Percentiles rank a stretch among this genome's conserved stretches.
These are phyloP conservation scores for Acinonyx jubatus DNA, from an alignment of 2,113 vertebrate species.

Conservation along the genomic window DNA sequence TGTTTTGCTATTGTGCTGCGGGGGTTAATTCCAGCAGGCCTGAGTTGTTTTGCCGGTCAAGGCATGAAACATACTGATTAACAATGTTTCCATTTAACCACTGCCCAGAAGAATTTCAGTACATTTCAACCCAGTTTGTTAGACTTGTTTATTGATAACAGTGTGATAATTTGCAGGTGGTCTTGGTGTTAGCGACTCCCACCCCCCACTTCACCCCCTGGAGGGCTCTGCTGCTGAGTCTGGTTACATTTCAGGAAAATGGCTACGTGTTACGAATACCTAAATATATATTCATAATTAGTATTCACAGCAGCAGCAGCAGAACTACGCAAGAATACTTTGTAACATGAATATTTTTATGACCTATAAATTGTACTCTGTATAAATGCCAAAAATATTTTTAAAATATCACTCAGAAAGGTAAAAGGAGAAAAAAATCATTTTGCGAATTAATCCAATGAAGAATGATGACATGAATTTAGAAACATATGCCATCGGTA, in stretches of 20 bases:
- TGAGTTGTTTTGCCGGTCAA: conserved; percentile 25
- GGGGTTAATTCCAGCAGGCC: conserved; percentile 24
- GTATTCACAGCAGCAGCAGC: not conserved
- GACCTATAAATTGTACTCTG: conserved; percentile 10
- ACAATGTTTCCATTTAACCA: not conserved
- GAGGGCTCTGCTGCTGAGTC: not conserved
- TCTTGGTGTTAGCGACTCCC: not conserved
- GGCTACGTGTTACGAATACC: conserved; percentile 16
- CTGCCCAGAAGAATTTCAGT: not conserved
- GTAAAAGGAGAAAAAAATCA: conserved; percentile 43
- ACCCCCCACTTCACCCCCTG: not conserved
- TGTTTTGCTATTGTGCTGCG: not conserved
- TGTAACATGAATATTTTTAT: conserved; percentile 43
- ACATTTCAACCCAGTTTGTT: not conserved
- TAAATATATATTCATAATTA: conserved; percentile 44
- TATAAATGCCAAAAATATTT: conserved; percentile 48
- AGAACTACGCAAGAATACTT: conserved; percentile 6
- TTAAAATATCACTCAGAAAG: conserved; percentile 40
- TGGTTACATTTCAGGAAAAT: conserved; percentile 40
- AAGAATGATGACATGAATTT: conserved; percentile 38
- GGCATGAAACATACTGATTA: conserved; percentile 12
- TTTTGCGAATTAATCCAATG: conserved; percentile 41
- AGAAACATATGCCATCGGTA: conserved; percentile 4
- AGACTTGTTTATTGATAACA: conserved; percentile 22
- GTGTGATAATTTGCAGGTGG: not conserved